phyloP scores from a whole-genome alignment of 2,888 invertebrate species.

The Kryphioiulus occultus region DNA sequence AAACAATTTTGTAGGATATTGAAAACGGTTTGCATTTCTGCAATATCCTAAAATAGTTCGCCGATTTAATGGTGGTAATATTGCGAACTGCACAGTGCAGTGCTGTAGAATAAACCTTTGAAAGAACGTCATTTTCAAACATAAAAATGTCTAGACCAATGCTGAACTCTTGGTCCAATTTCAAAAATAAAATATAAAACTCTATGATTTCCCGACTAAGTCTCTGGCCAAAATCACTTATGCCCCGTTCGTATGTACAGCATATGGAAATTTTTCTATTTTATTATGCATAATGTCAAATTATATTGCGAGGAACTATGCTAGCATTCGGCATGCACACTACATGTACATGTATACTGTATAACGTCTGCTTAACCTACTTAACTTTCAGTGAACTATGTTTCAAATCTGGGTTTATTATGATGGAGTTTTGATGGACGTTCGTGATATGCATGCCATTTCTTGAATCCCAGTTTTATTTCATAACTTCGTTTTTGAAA shows the following conservation, averaged over 20 bases:
- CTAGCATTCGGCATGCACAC: neutral
- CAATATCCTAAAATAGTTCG: neutral
- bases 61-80: neutral
- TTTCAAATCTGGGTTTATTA: conserved; percentile 40
- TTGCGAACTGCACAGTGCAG: neutral
- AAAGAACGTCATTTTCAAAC: neutral
- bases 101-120: neutral
- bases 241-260: neutral
- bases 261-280: neutral
- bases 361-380: neutral
- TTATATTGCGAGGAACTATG: neutral
- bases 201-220: neutral
- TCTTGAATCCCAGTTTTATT: conserved; percentile 4
- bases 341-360: neutral
- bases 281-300: conserved; percentile 16
- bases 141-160: conserved; percentile 8
- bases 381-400: neutral
- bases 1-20: neutral
- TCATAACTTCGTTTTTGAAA: neutral
- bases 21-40: neutral
- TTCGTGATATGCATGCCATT: conserved; percentile 27
- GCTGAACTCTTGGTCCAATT: neutral
- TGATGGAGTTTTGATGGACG: conserved; percentile 39
- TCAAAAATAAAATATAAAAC: neutral
- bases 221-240: neutral